Evolutionary conservation across 2,113 vertebrate species (phyloP).

Genomic region (Corythoichthys haematopterus): DNA sequence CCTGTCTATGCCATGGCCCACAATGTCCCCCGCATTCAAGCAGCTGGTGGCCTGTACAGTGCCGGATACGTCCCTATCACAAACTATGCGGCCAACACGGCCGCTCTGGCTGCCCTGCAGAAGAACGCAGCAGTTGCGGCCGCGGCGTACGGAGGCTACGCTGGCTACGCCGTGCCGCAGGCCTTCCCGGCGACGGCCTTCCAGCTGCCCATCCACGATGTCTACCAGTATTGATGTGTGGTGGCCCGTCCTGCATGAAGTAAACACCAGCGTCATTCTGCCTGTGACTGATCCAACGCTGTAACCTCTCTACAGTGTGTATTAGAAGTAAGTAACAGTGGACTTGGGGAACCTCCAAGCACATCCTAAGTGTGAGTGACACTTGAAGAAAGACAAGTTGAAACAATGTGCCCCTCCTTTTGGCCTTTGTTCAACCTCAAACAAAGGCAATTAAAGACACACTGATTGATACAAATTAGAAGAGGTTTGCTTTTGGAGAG

Average conservation of each 20-base stretch:
- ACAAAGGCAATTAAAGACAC: conserved; percentile 1
- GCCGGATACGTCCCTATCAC: conserved; percentile 86
- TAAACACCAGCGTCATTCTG: conserved; percentile 8
- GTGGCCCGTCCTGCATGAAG: conserved; percentile 10
- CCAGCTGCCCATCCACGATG: conserved; percentile 89
- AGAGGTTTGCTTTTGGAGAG: conserved; percentile 6
- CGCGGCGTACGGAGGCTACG: conserved; percentile 79
- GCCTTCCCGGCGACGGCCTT: conserved; percentile 84
- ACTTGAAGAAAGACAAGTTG: conserved; percentile 20
- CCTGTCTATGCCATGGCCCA: conserved; percentile 93
- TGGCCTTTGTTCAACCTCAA: conserved; percentile 12
- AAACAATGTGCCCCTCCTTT: conserved; percentile 12
- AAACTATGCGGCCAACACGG: conserved; percentile 77
- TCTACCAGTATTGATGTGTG: conserved; percentile 88
- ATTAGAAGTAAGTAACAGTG: conserved; percentile 22
- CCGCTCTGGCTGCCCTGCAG: conserved; percentile 88
- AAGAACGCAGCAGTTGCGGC: conserved; percentile 82
- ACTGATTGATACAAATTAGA: conserved; percentile 19
- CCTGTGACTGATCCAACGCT: conserved; percentile 36
- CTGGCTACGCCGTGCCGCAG: conserved; percentile 84
- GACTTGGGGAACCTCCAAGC: conserved; percentile 19
- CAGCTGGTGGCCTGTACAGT: conserved; percentile 81
- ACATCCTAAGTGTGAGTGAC: conserved; percentile 8
- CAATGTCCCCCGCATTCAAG: conserved; percentile 84
- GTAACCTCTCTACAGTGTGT: conserved; percentile 16